Evolutionary conservation across 2,113 vertebrate species (phyloP).

Genomic region (Hiodon tergisus): DNA sequence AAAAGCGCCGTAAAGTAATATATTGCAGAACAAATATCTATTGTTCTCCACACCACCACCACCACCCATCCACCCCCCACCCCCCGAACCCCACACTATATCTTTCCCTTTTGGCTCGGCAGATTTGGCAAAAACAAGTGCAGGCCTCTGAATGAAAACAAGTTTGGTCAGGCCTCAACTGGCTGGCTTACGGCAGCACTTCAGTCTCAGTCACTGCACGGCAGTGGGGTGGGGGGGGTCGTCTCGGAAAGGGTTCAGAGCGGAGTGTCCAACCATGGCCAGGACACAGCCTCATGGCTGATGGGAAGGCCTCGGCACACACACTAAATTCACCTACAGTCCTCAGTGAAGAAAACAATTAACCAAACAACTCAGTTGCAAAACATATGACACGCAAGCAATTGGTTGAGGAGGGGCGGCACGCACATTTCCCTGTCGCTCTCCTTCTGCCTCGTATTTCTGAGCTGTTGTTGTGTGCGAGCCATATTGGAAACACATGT

Average conservation of each 20-base stretch:
- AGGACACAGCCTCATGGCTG: no score
- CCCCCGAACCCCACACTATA: background rate
- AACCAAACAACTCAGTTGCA: background rate
- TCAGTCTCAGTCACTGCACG: background rate
- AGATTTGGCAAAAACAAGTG: slow-evolving; percentile 48
- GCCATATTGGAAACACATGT: slow-evolving; percentile 22
- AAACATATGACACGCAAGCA: background rate
- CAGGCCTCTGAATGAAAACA: slow-evolving; percentile 49
- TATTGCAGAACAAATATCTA: slow-evolving; percentile 45
- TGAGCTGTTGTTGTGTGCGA: background rate
- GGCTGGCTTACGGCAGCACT: background rate
- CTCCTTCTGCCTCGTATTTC: background rate
- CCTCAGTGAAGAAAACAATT: background rate
- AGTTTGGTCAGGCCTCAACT: slow-evolving; percentile 27
- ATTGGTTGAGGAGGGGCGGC: background rate
- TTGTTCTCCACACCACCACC: slow-evolving; percentile 28
- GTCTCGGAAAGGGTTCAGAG: background rate
- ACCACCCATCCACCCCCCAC: background rate
- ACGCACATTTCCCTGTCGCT: background rate
- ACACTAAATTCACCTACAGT: no score
- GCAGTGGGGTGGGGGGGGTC: background rate
- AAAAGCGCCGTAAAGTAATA: slow-evolving; percentile 26
- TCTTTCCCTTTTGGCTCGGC: slow-evolving; percentile 34
- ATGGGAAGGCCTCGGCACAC: background rate
- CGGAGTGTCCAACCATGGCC: background rate